Evolutionary conservation across 2,888 invertebrate species (phyloP).

Genomic region (Leptopilina syphax): DNA sequence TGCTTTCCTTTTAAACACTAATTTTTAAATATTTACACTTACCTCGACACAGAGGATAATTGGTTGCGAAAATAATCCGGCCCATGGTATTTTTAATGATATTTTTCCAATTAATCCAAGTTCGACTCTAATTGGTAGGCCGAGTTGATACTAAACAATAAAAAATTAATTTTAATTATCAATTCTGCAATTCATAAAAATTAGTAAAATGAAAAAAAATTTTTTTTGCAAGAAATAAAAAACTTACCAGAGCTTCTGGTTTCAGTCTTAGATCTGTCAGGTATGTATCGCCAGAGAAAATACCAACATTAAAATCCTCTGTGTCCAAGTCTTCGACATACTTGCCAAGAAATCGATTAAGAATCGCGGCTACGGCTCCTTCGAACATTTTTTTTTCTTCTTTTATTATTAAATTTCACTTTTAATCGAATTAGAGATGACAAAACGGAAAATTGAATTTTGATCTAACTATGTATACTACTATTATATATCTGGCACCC

Average conservation of each 20-base stretch:
- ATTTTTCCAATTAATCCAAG: constrained; percentile 88
- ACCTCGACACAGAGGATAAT: constrained; percentile 85
- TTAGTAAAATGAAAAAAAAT: not conserved
- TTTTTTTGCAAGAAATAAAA: not conserved
- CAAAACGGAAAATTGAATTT: constrained; percentile 5
- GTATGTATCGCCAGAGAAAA: constrained; percentile 89
- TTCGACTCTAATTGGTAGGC: constrained; percentile 89
- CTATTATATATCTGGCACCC: not conserved
- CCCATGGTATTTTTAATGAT: constrained; percentile 88
- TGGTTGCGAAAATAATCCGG: constrained; percentile 85
- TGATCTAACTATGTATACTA: constrained; percentile 15
- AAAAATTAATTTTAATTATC: not conserved
- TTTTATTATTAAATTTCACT: constrained; percentile 42
- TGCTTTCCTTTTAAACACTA: not conserved
- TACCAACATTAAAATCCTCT: constrained; percentile 89
- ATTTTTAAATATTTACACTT: constrained; percentile 38
- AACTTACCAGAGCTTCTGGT: constrained; percentile 88
- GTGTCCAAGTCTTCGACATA: constrained; percentile 90
- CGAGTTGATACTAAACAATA: constrained; percentile 85
- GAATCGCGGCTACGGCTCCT: constrained; percentile 86
- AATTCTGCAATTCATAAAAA: no score
- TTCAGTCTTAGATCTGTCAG: constrained; percentile 87
- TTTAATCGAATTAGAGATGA: constrained; percentile 18
- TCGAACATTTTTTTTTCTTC: constrained; percentile 81
- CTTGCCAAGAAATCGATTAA: constrained; percentile 89